Evolutionary conservation across 2,113 vertebrate species (phyloP).

Genomic region (Crotalus tigris): DNA sequence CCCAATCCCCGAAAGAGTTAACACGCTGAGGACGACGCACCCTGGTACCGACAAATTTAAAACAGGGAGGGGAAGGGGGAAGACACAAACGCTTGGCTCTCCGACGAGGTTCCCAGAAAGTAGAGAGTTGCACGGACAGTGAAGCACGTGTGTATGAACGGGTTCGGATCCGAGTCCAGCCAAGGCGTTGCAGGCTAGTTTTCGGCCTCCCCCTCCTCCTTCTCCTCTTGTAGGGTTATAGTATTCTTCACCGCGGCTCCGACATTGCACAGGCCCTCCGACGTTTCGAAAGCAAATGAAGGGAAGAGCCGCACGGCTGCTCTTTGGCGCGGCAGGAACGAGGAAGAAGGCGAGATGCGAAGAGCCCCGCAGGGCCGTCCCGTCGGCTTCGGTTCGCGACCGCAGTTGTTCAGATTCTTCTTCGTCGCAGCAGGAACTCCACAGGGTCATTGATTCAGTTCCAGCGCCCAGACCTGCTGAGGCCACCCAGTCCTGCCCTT

Average conservation of each 20-base stretch:
- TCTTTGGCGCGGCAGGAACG: neutral
- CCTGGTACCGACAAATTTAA: neutral
- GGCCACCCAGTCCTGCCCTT: conserved; percentile 96
- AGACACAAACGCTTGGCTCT: neutral
- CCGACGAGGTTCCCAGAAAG: neutral
- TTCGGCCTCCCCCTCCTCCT: neutral
- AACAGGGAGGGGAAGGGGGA: neutral
- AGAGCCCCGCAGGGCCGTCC: neutral
- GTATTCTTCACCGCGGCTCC: neutral
- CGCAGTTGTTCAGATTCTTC: neutral
- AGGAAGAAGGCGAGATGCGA: neutral
- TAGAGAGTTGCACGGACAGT: neutral
- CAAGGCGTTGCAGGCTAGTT: neutral
- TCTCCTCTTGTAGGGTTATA: neutral
- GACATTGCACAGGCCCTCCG: neutral
- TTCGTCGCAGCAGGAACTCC: neutral
- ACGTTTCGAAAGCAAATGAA: neutral
- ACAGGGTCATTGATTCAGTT: conserved; percentile 85
- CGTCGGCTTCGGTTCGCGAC: neutral
- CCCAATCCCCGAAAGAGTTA: neutral
- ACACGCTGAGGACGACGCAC: neutral
- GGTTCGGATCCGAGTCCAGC: neutral
- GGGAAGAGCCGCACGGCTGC: neutral
- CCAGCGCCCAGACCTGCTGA: conserved; percentile 98
- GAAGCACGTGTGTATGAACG: neutral